These are phyloP conservation scores for Grapholita molesta DNA, from an alignment of 1,140 invertebrate species.

Conservation along the genomic window DNA sequence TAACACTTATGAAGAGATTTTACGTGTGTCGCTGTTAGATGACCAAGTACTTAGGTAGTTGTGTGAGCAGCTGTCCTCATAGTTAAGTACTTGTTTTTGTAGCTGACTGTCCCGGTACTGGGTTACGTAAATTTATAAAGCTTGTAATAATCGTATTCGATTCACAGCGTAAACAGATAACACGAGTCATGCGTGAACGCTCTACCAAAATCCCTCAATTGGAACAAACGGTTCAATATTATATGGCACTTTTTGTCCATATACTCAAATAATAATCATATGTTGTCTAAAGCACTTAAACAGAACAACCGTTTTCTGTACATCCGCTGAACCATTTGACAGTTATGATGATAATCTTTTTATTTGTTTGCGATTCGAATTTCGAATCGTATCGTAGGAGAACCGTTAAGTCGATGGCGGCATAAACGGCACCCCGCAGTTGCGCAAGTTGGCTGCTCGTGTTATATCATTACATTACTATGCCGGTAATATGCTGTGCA, in stretches of 20 bases:
- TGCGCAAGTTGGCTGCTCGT: conserved; percentile 4
- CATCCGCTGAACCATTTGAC: conserved; percentile 13
- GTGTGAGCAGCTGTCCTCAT: too few relatives aligned
- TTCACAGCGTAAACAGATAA: conserved; percentile 23
- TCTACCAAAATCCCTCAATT: conserved; percentile 28
- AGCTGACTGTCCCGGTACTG: too few relatives aligned
- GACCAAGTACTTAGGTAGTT: too few relatives aligned
- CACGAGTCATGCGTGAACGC: conserved; percentile 29
- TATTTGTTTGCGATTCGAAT: conserved; percentile 33
- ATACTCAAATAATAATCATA: conserved; percentile 19
- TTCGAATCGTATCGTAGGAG: conserved; percentile 20
- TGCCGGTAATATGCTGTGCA: conserved; percentile 16
- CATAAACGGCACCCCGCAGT: conserved; percentile 24
- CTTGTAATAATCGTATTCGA: conserved; percentile 27
- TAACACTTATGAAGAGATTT: too few relatives aligned
- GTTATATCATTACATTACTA: conserved; percentile 24
- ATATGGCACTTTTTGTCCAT: conserved; percentile 19
- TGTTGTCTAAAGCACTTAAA: neutral
- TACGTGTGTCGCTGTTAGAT: too few relatives aligned
- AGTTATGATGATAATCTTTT: conserved; percentile 34
- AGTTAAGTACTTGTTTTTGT: too few relatives aligned
- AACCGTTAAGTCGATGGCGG: conserved; percentile 38
- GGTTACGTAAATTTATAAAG: neutral
- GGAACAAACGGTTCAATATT: conserved; percentile 31
- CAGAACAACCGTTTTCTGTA: neutral